Evolutionary conservation across 2,797 vertebrate species (phyloP), one percentile per base, ranked within the genome.

Genomic region (Harpagifer antarcticus): DNA sequence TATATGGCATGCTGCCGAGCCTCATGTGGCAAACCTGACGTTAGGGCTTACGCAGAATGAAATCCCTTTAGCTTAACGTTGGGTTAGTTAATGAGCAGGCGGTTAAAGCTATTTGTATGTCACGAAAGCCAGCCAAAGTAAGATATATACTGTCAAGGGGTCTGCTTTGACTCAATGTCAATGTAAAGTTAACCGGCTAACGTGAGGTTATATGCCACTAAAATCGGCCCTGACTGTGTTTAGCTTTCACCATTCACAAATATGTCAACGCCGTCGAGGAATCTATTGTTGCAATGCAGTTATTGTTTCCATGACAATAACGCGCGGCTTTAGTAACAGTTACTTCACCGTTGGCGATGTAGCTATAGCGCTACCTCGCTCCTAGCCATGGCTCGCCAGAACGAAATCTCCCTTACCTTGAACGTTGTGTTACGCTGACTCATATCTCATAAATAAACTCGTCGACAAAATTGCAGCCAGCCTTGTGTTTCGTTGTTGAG

Each of bases 341-440:
- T 43, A 59, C 16, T 23, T 49, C 33, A 27, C 15, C 56, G 11
- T n/a, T 10, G 13, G 19, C 37, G 37, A n/a, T 23, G 73, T 33
- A 73, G 83, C 76, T 82, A 7, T 37, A 86, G 76, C 68, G 5
- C 20, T 83, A 91, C 89, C 88, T 45, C 20, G 49, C 37, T 68
- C 20, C 2, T 31, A 54, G 61, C 47, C 16, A 3, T 5, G n/a
- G 56, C 68, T 85, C 61, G 68, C 48, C 47, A 45, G 37, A 79
- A 40, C 17, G 5, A 58, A 43, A 20, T 8, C 16, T 12, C 54
- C 19, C 88, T 86, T 88, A 93, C 92, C 91, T 82, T 78, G 31
- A 61, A 61, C 50, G 52, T 27, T 37, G 63, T 37, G 70, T 79
- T 77, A 15, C 59, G 79, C 66, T 87, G 86, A 83, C 66, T 90